phyloP scores from a whole-genome alignment of 2,113 vertebrate species.

The Thryonomys swinderianus region DNA sequence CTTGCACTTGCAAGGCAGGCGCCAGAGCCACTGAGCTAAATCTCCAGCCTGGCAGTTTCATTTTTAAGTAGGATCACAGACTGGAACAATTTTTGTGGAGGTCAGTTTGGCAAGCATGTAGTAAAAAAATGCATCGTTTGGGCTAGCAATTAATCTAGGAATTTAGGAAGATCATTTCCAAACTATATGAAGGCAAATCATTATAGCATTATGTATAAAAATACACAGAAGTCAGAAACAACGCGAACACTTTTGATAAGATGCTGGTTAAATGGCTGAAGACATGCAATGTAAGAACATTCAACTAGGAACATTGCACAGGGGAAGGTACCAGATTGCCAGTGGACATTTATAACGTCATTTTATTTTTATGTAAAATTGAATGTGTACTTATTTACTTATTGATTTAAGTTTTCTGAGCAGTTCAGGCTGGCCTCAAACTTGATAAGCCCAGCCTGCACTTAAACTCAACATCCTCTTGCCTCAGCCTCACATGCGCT shows the following conservation, averaged over 20 bases:
- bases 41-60: background rate
- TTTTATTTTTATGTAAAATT: constrained; percentile 56
- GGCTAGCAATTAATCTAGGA: constrained; percentile 44
- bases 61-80: background rate
- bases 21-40: no score
- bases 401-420: background rate
- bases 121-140: background rate
- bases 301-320: background rate
- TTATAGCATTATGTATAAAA: constrained; percentile 11
- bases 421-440: background rate
- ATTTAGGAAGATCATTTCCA: constrained; percentile 63
- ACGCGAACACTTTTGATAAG: constrained; percentile 37
- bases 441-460: background rate
- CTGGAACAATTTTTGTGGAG: constrained; percentile 39
- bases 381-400: background rate
- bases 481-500: background rate
- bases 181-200: background rate
- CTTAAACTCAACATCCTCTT: background rate
- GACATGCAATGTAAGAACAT: background rate
- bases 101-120: constrained; percentile 43
- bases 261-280: background rate
- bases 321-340: constrained; percentile 20
- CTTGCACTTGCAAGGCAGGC: no score
- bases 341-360: constrained; percentile 1
- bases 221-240: background rate